These are phyloP conservation scores for Zaprionus africanus DNA, from an alignment of 1,140 invertebrate species.

Conservation along the genomic window DNA sequence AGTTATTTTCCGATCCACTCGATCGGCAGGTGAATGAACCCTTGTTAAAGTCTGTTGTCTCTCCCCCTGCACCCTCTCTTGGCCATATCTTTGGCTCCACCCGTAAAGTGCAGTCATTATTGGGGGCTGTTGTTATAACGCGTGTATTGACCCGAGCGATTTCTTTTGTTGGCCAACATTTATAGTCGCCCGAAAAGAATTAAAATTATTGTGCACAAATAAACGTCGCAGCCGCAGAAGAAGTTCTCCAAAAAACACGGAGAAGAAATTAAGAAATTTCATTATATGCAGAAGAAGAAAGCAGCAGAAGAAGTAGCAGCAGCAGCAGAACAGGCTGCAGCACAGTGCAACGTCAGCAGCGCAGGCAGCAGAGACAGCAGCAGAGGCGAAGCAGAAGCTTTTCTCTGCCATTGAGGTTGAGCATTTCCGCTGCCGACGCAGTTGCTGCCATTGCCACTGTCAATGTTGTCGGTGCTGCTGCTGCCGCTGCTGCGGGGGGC, in stretches of 20 bases:
- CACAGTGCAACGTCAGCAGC: neutral
- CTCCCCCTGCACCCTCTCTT: neutral
- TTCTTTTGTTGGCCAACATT: constrained; percentile 52
- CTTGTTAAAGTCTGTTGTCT: neutral
- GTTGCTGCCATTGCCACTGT: constrained; percentile 24
- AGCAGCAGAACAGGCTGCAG: neutral
- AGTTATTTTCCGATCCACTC: neutral
- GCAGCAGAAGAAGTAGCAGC: neutral
- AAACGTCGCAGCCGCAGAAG: constrained; percentile 19
- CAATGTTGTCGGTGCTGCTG: constrained; percentile 16
- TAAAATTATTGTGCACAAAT: constrained; percentile 62
- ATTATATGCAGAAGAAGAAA: constrained; percentile 34
- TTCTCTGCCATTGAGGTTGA: constrained; percentile 1
- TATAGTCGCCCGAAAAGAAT: constrained; percentile 43
- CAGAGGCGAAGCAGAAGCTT: neutral
- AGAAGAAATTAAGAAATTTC: constrained; percentile 46
- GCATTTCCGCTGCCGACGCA: constrained; percentile 24
- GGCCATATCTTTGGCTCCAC: neutral
- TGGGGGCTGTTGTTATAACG: constrained; percentile 27
- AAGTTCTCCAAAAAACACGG: constrained; percentile 30
- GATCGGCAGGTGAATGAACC: constrained; percentile 32
- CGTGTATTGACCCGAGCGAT: constrained; percentile 60
- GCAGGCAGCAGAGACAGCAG: constrained; percentile 1
- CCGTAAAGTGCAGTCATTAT: constrained; percentile 39
- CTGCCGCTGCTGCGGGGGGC: constrained; percentile 20